A percentile compares a stretch with the other conserved stretches of the same genome.
phyloP scores from a whole-genome alignment of 2,113 vertebrate genomes.

The Spheniscus mendiculus region DNA sequence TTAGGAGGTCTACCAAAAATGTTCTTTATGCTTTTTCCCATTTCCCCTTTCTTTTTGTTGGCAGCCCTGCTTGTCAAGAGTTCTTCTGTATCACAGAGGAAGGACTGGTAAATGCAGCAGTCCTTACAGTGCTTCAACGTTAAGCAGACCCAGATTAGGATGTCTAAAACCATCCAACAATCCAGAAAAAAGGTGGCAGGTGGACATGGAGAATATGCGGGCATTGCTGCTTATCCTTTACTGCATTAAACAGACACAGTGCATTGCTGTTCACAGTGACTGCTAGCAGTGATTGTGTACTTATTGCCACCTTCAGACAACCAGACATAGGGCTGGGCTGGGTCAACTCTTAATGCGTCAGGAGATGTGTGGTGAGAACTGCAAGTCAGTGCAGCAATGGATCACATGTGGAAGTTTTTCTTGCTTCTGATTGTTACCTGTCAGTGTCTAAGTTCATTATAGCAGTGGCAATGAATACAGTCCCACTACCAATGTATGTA shows the following conservation, averaged over 20 bases:
- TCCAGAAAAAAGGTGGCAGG: not conserved
- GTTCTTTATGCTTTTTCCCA: accelerated
- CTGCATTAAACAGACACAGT: no score
- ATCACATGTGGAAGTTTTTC: not conserved
- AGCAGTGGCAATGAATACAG: not conserved
- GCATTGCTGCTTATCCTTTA: not conserved
- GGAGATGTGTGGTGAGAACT: not conserved
- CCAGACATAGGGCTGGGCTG: not conserved
- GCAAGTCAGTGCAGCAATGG: accelerated
- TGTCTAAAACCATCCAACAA: not conserved
- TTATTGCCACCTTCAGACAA: not conserved
- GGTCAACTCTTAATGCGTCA: accelerated
- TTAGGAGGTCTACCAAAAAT: not conserved
- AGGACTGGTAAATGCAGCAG: not conserved
- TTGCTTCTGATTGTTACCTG: not conserved
- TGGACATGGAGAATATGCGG: not conserved
- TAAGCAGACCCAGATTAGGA: not conserved
- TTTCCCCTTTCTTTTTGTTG: not conserved
- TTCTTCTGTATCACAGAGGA: not conserved
- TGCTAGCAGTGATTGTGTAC: not conserved
- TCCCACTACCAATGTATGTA: not conserved
- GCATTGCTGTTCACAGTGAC: no score
- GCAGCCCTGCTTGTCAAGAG: not conserved
- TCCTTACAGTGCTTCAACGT: not conserved
- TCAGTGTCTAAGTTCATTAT: not conserved